Conservation (phyloP, 2,113 vertebrate species). For the Tachuris rubrigastra region DNA sequence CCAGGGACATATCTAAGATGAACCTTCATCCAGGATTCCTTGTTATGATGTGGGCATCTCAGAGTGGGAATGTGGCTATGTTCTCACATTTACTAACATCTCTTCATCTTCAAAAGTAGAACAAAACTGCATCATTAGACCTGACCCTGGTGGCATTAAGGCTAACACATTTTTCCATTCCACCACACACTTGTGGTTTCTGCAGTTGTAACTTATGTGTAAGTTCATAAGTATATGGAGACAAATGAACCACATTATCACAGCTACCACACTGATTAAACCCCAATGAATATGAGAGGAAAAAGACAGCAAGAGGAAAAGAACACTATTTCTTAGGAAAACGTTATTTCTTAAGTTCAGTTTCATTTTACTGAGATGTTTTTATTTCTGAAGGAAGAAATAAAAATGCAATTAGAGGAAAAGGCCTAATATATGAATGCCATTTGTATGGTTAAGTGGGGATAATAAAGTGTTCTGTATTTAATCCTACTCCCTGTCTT, state of each 20-base stretch:
- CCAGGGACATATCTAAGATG: background rate
- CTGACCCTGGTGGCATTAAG: background rate
- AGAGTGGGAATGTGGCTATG: background rate
- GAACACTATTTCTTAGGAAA: constrained; percentile 49
- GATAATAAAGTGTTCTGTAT: constrained; percentile 29
- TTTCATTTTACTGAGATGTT: constrained; percentile 53
- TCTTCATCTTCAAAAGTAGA: background rate
- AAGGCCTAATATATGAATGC: constrained; percentile 43
- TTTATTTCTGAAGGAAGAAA: constrained; percentile 65
- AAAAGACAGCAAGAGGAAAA: constrained; percentile 13
- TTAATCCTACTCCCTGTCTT: constrained; percentile 39
- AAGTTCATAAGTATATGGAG: background rate
- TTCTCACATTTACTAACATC: background rate
- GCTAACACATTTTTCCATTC: background rate
- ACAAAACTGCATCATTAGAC: background rate
- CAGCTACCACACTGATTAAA: background rate
- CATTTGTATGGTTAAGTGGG: constrained; percentile 49
- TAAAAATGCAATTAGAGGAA: constrained; percentile 58
- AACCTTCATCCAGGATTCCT: background rate
- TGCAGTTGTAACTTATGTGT: background rate
- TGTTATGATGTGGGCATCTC: background rate
- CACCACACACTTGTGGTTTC: background rate
- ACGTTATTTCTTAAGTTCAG: constrained; percentile 43
- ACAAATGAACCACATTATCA: background rate
- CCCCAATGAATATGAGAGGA: background rate